Base-by-base conservation (phyloP, 2,113 vertebrate species). In the Ancistrus triradiatus region DNA sequence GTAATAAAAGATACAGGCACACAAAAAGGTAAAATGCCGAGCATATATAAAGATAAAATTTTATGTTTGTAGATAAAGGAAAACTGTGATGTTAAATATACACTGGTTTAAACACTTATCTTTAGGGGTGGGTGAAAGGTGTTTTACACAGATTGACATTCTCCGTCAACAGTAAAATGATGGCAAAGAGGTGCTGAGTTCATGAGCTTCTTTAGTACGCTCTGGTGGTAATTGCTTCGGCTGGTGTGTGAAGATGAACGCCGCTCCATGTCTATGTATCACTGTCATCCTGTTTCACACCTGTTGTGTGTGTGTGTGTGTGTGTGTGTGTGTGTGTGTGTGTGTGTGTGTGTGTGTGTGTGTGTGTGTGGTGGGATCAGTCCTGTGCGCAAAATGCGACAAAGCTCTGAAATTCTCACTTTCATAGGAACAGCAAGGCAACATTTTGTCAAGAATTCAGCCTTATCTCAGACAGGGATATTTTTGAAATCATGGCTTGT, bases 131-230 rank as follows among this genome's bases (percentile, higher is more conserved):
- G n/a, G n/a, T n/a, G n/a, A n/a, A n/a, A n/a, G n/a, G n/a, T n/a
- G n/a, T n/a, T n/a, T n/a, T n/a, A n/a, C n/a, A n/a, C n/a, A n/a
- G n/a, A n/a, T n/a, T n/a, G n/a, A 8, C 2, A 2, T 33, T 64
- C 40, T 46, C 11, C 40, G 22, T 44, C n/a, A 53, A 22, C 27
- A 42, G 21, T 7, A 13, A 64, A 10, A 31, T 21, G 33, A 62
- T 48, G 35, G 66, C n/a, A 3, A 59, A 66, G 47, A 50, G 38
- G 49, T 62, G 21, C 27, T 4, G 40, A 59, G 69, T 74, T 77
- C 79, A 82, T 80, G 69, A 85, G 74, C 74, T 80, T 76, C 74
- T 63, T 66, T 59, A 68, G 43, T 18, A 64, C 47, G 68, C 56
- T 38, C 37, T 13, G 61, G 59, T 68, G 65, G 65, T 71, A 75